These are phyloP conservation scores for Myotis davidii DNA, from an alignment of 2,113 vertebrate species.

Conservation along the genomic window DNA sequence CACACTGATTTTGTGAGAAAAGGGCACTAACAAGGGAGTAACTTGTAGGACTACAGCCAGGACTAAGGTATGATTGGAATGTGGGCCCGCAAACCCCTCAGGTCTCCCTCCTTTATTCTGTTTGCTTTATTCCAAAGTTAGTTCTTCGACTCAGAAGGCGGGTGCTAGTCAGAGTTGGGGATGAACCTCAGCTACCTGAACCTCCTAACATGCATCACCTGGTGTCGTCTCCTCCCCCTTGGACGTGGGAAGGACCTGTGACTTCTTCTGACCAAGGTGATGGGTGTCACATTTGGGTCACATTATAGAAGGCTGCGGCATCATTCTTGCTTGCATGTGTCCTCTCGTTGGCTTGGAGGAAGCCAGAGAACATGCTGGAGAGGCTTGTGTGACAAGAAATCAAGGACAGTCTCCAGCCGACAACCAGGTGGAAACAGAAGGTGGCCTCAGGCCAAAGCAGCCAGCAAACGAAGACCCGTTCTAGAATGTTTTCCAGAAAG, in stretches of 20 bases:
- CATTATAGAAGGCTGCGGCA: not conserved
- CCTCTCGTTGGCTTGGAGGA: not conserved
- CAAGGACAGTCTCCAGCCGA: not conserved
- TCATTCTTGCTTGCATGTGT: not conserved
- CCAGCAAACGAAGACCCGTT: not conserved
- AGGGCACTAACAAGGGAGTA: not conserved
- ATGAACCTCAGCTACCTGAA: not conserved
- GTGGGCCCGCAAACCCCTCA: not conserved
- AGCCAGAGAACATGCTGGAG: not conserved
- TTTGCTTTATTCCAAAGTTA: not conserved
- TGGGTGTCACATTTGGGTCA: not conserved
- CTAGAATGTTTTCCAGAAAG: not conserved
- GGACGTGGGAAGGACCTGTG: not conserved
- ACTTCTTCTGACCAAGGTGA: not conserved
- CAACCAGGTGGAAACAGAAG: not conserved
- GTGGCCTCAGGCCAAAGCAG: not conserved
- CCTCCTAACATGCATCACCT: not conserved
- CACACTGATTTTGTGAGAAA: not conserved
- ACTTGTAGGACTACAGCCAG: not conserved
- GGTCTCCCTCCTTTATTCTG: not conserved
- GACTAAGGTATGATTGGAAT: not conserved
- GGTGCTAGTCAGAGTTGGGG: not conserved
- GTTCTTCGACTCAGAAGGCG: not conserved
- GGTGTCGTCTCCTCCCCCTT: not conserved
- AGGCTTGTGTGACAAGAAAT: not conserved